Evolutionary conservation across 2,888 invertebrate species (phyloP), one percentile per base, ranked within the genome.

Genomic region (Leucophora obtusa): DNA sequence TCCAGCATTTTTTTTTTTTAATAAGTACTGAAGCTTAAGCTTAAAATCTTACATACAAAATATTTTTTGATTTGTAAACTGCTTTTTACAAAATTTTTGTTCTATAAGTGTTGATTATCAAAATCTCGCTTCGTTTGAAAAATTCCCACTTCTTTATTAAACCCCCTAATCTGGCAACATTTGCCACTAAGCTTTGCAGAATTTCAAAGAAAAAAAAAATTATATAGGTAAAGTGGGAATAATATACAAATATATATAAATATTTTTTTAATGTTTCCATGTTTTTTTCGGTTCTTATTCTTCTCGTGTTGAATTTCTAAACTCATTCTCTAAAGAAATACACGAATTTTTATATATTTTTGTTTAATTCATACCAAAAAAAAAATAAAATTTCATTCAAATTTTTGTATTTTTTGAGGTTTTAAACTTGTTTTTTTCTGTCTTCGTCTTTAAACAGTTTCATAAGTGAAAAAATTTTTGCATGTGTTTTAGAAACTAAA

Each of bases 401-500:
- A 69, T 63, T 71, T 71, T 59, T 71, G 10, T 15, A 51, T 71
- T 38, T 17, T 15, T 59, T 71, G 63, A 63, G 71, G 65, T 53
- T 77, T 70, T 58, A 18, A 77, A 77, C 77, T 71, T 59, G 76
- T 77, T 77, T 75, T 76, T 56, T 28, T 47, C n/a, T n/a, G 10
- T 56, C n/a, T 35, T 17, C 17, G n/a, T 47, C 43, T 47, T 43
- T 11, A 14, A 43, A 43, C 11, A 7, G 6, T 56, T 58, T 56
- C 28, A 17, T 47, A 14, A n/a, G 15, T 56, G 28, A 28, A 28
- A 28, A 28, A 28, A 28, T 28, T 28, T 28, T 28, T 71, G 54
- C 43, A 51, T 50, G 33, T 38, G 50, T 63, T 73, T 58, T 51
- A 51, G 58, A 73, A 51, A 51, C 4, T 50, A 56, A 54, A 15